Base-by-base conservation (phyloP, 2,113 vertebrate genomes). In the Neogobius melanostomus region DNA sequence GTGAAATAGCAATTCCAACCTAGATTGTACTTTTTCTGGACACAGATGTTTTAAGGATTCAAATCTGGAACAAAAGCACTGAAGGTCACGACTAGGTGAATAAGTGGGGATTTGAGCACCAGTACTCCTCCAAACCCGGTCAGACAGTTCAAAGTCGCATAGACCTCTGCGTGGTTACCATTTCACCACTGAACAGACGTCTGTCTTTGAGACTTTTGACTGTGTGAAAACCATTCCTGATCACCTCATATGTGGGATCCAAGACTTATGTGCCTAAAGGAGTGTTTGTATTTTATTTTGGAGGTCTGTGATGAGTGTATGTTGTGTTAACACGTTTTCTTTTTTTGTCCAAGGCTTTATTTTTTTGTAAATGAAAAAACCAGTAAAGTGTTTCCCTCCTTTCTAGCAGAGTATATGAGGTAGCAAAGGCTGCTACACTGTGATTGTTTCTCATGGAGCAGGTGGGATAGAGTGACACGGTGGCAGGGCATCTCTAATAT, bases 211-310 rank as follows among this genome's bases (percentile, higher is more conserved):
- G 36, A 21, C 67, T 54, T 62, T 63, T 69, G 43, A 42, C 77
- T 46, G 12, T 78, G 76, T 84, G 74, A 84, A 81, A 83, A 85
- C 82, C 87, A 91, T 91, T 87, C 83, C 85, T 89, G 77, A 85
- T 84, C 82, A 79, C 77, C 70, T 73, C 75, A 64, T 66, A 54
- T 46, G 84, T 88, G 90, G 81, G 79, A 81, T 77, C 81, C 79
- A 76, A 87, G 85, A 89, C 79, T 76, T 85, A 85, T 79, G 90
- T 91, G 90, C 90, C 90, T 92, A 85, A 90, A 85, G 76, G 85
- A 83, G 82, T 89, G 57, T 53, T 51, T 69, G 66, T 74, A 71
- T 72, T 66, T 56, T 72, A 56, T 70, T 68, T 50, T 6, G 8
- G 21, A 15, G 11, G 14, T 42, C 4, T 3, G n/a, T 63, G 60